Evolutionary conservation across 1,140 invertebrate species (phyloP).

Genomic region (Apis dorsata): DNA sequence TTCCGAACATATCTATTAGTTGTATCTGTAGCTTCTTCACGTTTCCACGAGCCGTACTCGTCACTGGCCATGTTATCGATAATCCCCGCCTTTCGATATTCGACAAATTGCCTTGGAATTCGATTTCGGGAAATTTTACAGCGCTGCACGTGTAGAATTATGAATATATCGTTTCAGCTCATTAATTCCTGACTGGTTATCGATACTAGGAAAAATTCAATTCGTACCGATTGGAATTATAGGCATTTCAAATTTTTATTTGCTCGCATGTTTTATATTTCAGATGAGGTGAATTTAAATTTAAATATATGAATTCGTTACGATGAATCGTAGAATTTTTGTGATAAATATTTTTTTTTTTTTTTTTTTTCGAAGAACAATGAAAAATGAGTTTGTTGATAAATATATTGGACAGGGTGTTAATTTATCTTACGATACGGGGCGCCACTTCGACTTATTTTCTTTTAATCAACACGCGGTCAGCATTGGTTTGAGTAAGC

Average conservation of each 20-base stretch:
- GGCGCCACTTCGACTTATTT: slow-evolving; percentile 2
- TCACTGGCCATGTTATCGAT: not conserved
- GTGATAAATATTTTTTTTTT: not conserved
- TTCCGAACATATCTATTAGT: not conserved
- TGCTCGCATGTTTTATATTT: too few relatives aligned
- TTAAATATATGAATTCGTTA: not conserved
- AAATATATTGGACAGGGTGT: not conserved
- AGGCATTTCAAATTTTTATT: not conserved
- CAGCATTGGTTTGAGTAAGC: not conserved
- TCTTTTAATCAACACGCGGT: not conserved
- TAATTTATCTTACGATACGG: not conserved
- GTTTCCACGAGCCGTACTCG: not conserved
- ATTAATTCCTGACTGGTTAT: slow-evolving; percentile 22
- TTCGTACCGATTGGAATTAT: not conserved
- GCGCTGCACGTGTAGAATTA: not conserved
- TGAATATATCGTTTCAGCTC: not conserved
- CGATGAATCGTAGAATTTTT: not conserved
- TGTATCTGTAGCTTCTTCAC: not conserved
- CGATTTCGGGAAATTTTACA: not conserved
- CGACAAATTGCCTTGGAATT: slow-evolving; percentile 6
- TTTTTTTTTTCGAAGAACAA: not conserved
- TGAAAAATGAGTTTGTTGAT: not conserved
- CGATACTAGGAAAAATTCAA: not conserved
- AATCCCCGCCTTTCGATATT: not conserved
- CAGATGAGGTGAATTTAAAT: too few relatives aligned